These are phyloP conservation scores for Coranthus polyacanthus DNA, from an alignment of 2,797 vertebrate genomes.

Conservation along the genomic window DNA sequence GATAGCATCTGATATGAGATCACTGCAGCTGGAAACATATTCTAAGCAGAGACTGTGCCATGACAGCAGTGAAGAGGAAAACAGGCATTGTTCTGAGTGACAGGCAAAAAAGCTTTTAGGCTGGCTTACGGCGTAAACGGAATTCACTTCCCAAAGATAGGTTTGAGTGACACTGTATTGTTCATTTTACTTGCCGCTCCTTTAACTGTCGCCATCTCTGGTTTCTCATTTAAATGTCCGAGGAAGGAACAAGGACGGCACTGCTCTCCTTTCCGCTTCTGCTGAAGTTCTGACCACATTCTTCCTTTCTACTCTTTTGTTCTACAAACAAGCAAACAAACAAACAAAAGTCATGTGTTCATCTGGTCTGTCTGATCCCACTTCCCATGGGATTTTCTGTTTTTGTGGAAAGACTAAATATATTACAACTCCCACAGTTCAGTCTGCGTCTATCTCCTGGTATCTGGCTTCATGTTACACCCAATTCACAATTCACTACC, in stretches of 20 bases:
- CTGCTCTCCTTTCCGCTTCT: conserved; percentile 6
- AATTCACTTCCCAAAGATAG: conserved; percentile 45
- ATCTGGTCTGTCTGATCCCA: conserved; percentile 25
- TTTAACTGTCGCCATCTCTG: conserved; percentile 38
- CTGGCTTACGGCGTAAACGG: conserved; percentile 52
- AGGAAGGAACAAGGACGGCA: not conserved
- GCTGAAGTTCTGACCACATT: not conserved
- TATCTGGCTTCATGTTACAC: conserved; percentile 17
- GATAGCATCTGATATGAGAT: conserved; percentile 69
- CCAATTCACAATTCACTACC: conserved; percentile 30
- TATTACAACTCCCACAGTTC: conserved; percentile 40
- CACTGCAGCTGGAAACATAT: conserved; percentile 34
- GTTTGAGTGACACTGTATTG: conserved; percentile 29
- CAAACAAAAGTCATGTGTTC: conserved; percentile 17
- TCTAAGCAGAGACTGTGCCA: conserved; percentile 3
- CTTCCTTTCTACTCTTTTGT: conserved; percentile 9
- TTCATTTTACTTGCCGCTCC: conserved; percentile 7
- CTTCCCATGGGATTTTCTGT: conserved; percentile 43
- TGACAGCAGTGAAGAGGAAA: conserved; percentile 35
- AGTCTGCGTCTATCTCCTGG: conserved; percentile 17
- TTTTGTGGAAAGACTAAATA: conserved; percentile 46
- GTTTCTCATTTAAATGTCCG: conserved; percentile 53
- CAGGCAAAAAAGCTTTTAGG: conserved; percentile 16
- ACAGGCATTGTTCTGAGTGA: conserved; percentile 33
- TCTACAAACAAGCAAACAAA: conserved; percentile 11